Base-by-base conservation (phyloP, 2,113 vertebrate species). In the Alligator sinensis region DNA sequence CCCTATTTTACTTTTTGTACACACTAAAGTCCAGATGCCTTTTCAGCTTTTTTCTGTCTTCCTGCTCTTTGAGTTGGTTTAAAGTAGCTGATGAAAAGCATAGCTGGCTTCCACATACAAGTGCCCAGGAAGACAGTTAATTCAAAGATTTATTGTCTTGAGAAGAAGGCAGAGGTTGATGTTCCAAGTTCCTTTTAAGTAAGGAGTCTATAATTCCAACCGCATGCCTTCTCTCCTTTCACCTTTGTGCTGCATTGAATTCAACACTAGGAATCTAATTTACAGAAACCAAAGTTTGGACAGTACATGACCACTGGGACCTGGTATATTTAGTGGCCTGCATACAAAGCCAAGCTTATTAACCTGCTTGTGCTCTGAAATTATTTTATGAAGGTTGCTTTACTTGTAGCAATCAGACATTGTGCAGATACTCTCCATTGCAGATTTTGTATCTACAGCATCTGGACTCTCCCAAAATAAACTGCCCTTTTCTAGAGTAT, bases 1-100 rank as follows among this genome's bases (percentile, higher is more conserved):
- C 62, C 72, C 30, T 61, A 2, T 70, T 91, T 96, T 93, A 94
- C 93, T 97, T 97, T 97, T 96, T 92, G 47, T 80, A 55, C 77
- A 59, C 4, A 1, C 17, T 91, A 18, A 79, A 87, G 70, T 78
- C 16, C 75, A 19, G 85, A 28, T 82, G 82, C 24, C n/a, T 83
- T 9, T 87, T 97, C 76, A 94, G 79, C n/a, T 95, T 91, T 83
- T 95, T 95, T 84, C 70, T 94, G 7, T 76, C 10, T 77, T 85
- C 11, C 3, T 64, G 9, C 25, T 92, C 9, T 91, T 86, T 93
- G 66, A 62, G 72, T 2, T 28, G 70, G 22, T 79, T 91, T 93
- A 77, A 94, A 96, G 28, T 87, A 34, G 3, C 9, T 95, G 72
- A 88, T 77, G 74, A 81, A 25, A 77, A 89, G 28, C 30, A 18